Conservation (phyloP, 1,140 invertebrate species). For the Anastatus disparis region DNA sequence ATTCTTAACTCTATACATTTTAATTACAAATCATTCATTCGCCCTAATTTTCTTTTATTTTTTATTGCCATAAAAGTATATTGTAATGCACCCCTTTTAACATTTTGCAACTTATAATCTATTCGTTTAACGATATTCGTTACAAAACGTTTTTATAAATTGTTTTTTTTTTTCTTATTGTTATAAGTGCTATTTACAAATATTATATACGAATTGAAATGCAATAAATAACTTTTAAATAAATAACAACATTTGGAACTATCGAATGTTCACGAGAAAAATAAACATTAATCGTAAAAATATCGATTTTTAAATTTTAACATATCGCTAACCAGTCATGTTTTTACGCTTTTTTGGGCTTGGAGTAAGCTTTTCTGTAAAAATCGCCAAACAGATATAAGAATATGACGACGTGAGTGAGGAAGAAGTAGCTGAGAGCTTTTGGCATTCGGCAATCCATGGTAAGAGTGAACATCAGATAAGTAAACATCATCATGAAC, state of each 20-base stretch:
- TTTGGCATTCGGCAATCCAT: conserved; percentile 71
- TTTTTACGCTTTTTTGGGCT: conserved; percentile 42
- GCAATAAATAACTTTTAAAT: conserved; percentile 14
- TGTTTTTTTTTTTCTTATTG: no score
- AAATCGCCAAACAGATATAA: conserved; percentile 71
- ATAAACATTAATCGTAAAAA: no score
- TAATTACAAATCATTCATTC: neutral
- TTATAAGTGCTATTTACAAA: conserved; percentile 26
- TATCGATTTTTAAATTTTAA: no score
- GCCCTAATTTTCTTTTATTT: neutral
- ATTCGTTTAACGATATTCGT: no score
- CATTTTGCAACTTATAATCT: no score
- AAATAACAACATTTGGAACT: conserved; percentile 18
- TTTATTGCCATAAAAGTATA: neutral
- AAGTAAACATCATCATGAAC: conserved; percentile 69
- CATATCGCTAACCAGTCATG: no score
- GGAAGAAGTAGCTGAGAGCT: conserved; percentile 72
- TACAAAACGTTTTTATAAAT: no score
- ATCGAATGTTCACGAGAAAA: neutral
- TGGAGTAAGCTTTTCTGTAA: conserved; percentile 71
- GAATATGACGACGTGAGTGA: conserved; percentile 68
- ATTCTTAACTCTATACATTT: neutral
- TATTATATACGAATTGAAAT: neutral
- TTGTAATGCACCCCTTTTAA: neutral
- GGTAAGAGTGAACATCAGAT: conserved; percentile 64